Base-by-base conservation (phyloP, 1,140 invertebrate genomes). In the Drosophila rufa region DNA sequence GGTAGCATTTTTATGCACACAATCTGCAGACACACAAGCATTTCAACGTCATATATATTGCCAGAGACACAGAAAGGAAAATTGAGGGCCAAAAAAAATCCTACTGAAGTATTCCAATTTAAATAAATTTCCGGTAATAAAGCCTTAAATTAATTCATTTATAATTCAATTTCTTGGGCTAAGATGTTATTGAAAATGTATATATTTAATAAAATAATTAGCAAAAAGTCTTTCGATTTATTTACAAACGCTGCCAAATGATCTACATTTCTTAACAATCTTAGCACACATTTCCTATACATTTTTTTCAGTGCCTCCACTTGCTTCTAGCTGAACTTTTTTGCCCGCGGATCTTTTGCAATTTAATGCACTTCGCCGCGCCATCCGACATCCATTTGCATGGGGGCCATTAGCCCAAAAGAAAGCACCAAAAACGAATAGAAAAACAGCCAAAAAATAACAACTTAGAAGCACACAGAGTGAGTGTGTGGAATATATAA, bases 1-100 rank as follows among this genome's bases (percentile, higher is more conserved):
- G 70, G 30, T 51, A 71, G 65, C 64, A 70, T 66, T 59, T 77
- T 77, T 68, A 75, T 68, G 53, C 59, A 56, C 59, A 46, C 38
- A 58, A 56, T 40, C 36, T 25, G 53, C 22, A 53, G 51, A 75
- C 64, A 61, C 62, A 67, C 46, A 60, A 42, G 56, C 30, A 67
- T 25, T 33, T 33, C 25, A 7, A 47, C 17, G 45, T 53, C 66
- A 45, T 45, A 36, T 50, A 50, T 42, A 50, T 33, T 40, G 3
- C 17, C 4, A 1, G 2, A n/a, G 36, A 22, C 66, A 65, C 27
- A n/a, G 19, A 12, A 8, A 12, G 22, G 27, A 68, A 68, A 42
- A 11, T 3, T 12, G 6, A n/a, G 11, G 0, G 12, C n/a, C 7
- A 6, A 36, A 61, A 40, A 12, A 7, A 11, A 4, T 22, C 4